Evolutionary conservation across 2,888 invertebrate genomes (phyloP).

Genomic region (Tetanocera ferruginea): DNA sequence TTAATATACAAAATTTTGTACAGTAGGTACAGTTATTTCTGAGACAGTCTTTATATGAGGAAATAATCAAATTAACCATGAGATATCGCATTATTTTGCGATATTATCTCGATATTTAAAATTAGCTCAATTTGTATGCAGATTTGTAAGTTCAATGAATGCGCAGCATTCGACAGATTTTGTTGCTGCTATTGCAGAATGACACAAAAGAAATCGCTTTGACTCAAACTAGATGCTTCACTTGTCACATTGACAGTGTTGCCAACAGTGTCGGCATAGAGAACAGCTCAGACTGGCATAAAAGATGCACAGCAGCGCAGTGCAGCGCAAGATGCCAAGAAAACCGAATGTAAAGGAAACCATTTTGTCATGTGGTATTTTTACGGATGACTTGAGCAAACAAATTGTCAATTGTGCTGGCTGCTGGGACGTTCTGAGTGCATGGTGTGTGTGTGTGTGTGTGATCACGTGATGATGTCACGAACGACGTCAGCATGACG

Average conservation of each 20-base stretch:
- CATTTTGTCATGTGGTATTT: constrained; percentile 51
- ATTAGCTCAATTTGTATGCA: no score
- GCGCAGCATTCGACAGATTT: background rate
- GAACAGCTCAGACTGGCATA: background rate
- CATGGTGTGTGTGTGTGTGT: background rate
- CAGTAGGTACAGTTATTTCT: no score
- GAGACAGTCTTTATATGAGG: no score
- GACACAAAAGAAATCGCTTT: constrained; percentile 3
- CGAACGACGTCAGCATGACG: constrained; percentile 1
- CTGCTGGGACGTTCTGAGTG: background rate
- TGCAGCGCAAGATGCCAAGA: background rate
- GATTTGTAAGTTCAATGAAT: no score
- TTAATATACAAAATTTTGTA: no score
- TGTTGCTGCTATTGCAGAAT: background rate
- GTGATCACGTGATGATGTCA: background rate
- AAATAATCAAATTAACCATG: no score
- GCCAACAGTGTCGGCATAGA: background rate
- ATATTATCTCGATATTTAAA: no score
- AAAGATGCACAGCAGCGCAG: background rate
- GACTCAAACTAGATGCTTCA: background rate
- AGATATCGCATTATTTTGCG: no score
- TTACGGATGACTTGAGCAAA: constrained; percentile 50
- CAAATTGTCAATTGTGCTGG: constrained; percentile 47
- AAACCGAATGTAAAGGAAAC: constrained; percentile 42
- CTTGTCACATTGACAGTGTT: constrained; percentile 1